phyloP scores from a whole-genome alignment of 2,888 invertebrate genomes.

The Apodemia mormo region DNA sequence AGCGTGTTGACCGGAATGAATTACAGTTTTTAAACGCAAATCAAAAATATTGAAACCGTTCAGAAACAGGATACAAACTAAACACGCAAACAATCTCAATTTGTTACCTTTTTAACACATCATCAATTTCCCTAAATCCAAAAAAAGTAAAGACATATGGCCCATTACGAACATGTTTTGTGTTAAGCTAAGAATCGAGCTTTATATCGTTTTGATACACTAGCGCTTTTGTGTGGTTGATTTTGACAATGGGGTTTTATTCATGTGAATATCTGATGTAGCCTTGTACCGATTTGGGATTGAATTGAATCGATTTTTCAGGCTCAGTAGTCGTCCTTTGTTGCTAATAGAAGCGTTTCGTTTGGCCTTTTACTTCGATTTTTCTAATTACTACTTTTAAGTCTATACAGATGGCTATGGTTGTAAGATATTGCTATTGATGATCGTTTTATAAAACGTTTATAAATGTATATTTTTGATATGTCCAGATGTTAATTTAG shows the following conservation, averaged over 20 bases:
- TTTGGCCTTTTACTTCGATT: conserved; percentile 53
- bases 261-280: background rate
- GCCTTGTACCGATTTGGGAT: conserved; percentile 42
- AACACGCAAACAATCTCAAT: conserved; percentile 45
- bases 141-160: conserved; percentile 64
- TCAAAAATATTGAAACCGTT: conserved; percentile 31
- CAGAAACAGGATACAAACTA: conserved; percentile 54
- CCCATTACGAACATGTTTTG: conserved; percentile 69
- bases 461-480: background rate
- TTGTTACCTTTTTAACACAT: conserved; percentile 78
- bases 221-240: conserved; percentile 65
- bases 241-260: conserved; percentile 33
- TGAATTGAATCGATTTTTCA: conserved; percentile 80
- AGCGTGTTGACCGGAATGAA: conserved; percentile 45
- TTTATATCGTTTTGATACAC: conserved; percentile 82
- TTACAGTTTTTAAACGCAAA: conserved; percentile 33
- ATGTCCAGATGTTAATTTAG: too few species aligned
- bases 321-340: conserved; percentile 73
- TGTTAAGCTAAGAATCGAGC: conserved; percentile 64
- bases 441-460: background rate
- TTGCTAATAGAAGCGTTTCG: conserved; percentile 62
- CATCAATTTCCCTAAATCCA: conserved; percentile 70
- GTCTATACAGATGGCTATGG: background rate
- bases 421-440: conserved; percentile 38
- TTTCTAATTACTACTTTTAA: conserved; percentile 54